These are phyloP conservation scores for Hyalella azteca DNA, from an alignment of 2,888 invertebrate species.

Conservation along the genomic window DNA sequence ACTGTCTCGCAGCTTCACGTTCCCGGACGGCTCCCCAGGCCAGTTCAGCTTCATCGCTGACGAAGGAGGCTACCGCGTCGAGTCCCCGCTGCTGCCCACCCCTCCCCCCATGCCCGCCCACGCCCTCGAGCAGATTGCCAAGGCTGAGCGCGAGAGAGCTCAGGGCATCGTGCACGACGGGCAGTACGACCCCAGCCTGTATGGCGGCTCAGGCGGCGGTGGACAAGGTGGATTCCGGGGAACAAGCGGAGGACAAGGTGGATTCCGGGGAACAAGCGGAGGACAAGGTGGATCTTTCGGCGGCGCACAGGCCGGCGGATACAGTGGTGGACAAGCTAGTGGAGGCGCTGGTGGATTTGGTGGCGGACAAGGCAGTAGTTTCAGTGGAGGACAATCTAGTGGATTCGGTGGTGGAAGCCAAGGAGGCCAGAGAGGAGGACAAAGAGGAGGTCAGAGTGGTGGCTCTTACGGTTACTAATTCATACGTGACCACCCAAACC, in stretches of 20 bases:
- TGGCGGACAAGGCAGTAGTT: background rate
- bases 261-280: background rate
- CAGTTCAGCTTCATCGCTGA: slow-evolving; percentile 54
- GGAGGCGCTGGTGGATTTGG: background rate
- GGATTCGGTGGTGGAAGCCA: background rate
- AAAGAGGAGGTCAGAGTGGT: background rate
- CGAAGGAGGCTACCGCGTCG: slow-evolving; percentile 51
- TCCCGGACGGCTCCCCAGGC: slow-evolving; percentile 56
- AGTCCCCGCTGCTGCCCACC: slow-evolving; percentile 52
- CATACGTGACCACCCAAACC: too few species aligned
- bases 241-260: background rate
- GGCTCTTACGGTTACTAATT: background rate
- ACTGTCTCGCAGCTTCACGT: slow-evolving; percentile 56
- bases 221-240: background rate
- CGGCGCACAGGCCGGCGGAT: background rate
- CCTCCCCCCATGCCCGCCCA: slow-evolving; percentile 53
- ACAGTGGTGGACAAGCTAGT: background rate
- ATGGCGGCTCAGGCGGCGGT: slow-evolving; percentile 4
- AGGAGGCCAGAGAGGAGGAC: background rate
- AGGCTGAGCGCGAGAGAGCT: slow-evolving; percentile 46
- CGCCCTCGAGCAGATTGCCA: slow-evolving; percentile 52
- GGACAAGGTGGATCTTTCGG: background rate
- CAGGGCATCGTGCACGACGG: slow-evolving; percentile 35
- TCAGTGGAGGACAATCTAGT: background rate
- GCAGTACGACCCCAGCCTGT: slow-evolving; percentile 12